Evolutionary conservation across 2,888 invertebrate species (phyloP).

Genomic region (Drosophila multiciliata): DNA sequence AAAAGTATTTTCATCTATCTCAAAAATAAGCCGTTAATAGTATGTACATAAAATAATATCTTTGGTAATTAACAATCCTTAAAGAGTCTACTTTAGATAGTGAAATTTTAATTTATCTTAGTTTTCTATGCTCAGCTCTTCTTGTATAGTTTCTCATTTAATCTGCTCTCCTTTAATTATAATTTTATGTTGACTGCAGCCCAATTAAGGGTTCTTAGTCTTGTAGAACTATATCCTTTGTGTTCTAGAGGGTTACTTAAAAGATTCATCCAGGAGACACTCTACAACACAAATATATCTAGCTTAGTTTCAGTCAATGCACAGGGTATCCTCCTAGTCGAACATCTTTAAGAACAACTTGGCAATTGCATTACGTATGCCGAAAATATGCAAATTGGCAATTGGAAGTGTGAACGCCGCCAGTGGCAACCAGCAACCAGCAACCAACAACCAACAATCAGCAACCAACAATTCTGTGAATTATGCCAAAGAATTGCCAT

Average conservation of each 20-base stretch:
- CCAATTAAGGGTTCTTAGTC: not conserved
- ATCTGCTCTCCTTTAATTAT: not conserved
- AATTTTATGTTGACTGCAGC: not conserved
- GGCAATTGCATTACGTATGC: conserved; percentile 70
- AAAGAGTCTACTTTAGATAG: not conserved
- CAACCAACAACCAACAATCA: conserved; percentile 21
- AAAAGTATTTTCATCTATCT: not conserved
- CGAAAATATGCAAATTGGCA: conserved; percentile 76
- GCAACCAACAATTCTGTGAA: conserved; percentile 52
- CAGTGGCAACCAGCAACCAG: conserved; percentile 58
- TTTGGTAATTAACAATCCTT: not conserved
- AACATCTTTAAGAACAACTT: not conserved
- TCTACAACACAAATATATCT: not conserved
- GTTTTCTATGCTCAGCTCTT: accelerated
- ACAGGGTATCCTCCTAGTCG: conserved; percentile 22
- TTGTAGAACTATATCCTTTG: not conserved
- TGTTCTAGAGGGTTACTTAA: not conserved
- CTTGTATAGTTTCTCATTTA: not conserved
- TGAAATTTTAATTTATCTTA: not conserved
- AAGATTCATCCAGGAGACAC: not conserved
- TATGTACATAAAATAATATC: not conserved
- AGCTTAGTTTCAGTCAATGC: not conserved
- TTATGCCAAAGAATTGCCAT: conserved; percentile 58
- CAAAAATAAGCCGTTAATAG: not conserved
- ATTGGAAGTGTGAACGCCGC: conserved; percentile 78